Conservation (phyloP, 2,888 invertebrate species). For the Oeneis ivallda region DNA sequence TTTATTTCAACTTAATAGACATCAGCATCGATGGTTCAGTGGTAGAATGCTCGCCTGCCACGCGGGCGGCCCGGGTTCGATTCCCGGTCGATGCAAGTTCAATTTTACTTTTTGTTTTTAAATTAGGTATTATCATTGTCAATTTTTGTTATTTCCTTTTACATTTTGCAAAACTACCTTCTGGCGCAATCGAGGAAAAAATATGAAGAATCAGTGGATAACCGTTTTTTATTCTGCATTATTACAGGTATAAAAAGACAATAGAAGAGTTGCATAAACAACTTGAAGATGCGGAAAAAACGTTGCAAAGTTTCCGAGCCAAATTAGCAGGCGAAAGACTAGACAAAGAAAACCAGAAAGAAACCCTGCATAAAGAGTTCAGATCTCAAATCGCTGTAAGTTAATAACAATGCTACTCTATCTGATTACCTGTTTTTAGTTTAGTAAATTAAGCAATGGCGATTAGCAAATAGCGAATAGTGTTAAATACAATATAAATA, state of each 20-base stretch:
- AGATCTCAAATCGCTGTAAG: conserved; percentile 63
- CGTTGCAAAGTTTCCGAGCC: conserved; percentile 67
- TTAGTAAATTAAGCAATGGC: too few relatives aligned
- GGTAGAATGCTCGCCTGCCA: conserved; percentile 74
- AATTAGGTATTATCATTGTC: too few relatives aligned
- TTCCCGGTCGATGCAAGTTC: conserved; percentile 79
- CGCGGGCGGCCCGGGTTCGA: conserved; percentile 83
- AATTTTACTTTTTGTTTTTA: conserved; percentile 41
- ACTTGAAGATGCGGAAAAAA: conserved; percentile 69
- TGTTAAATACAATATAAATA: too few relatives aligned
- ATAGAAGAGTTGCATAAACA: conserved; percentile 72
- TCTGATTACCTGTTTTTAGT: neutral
- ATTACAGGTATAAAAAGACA: conserved; percentile 67
- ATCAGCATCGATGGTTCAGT: conserved; percentile 71
- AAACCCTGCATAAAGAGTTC: conserved; percentile 67
- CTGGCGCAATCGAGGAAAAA: too few relatives aligned
- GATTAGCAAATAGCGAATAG: too few relatives aligned
- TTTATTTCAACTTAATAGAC: neutral
- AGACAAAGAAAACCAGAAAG: conserved; percentile 71
- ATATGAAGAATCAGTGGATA: too few relatives aligned
- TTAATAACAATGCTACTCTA: conserved; percentile 22
- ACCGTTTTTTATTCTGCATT: neutral
- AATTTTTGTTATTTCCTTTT: too few relatives aligned
- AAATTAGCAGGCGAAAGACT: conserved; percentile 73
- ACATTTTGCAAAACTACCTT: too few relatives aligned